Percentiles rank a stretch among this genome's conserved stretches.
Conservation (phyloP, 2,113 vertebrate species). For the Arvicanthis niloticus region DNA sequence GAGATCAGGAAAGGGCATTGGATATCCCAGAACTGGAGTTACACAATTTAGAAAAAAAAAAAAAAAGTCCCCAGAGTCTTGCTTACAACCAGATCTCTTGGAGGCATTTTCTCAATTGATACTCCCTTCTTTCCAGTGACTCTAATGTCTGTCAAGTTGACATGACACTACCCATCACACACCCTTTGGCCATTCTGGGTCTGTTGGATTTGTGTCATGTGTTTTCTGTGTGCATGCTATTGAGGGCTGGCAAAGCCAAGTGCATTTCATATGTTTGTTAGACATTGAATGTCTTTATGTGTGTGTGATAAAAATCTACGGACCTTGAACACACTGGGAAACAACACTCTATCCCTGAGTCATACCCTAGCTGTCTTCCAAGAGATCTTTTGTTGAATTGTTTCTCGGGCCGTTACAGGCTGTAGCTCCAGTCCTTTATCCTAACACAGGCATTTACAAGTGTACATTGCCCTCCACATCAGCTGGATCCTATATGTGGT, state of each 20-base stretch:
- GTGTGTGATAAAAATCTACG: background rate
- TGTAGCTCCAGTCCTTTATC: background rate
- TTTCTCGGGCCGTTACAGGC: background rate
- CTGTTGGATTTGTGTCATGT: background rate
- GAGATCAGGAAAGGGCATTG: background rate
- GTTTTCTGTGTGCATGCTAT: background rate
- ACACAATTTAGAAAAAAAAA: background rate
- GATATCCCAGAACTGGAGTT: background rate
- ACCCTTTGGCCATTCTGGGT: background rate
- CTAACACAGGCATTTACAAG: background rate
- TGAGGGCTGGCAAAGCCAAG: background rate
- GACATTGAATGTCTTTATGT: background rate
- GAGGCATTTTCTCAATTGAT: background rate
- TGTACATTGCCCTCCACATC: background rate
- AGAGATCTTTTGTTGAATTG: too few species aligned
- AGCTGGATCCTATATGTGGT: background rate
- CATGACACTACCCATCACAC: background rate
- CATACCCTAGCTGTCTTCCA: too few species aligned
- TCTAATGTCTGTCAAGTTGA: background rate
- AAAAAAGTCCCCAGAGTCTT: background rate
- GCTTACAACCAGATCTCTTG: background rate
- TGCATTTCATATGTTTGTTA: background rate
- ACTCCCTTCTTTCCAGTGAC: background rate
- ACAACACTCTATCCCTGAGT: background rate
- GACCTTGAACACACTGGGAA: background rate